phyloP scores from a whole-genome alignment of 1,140 invertebrate species.

The Trinorchestia longiramus region DNA sequence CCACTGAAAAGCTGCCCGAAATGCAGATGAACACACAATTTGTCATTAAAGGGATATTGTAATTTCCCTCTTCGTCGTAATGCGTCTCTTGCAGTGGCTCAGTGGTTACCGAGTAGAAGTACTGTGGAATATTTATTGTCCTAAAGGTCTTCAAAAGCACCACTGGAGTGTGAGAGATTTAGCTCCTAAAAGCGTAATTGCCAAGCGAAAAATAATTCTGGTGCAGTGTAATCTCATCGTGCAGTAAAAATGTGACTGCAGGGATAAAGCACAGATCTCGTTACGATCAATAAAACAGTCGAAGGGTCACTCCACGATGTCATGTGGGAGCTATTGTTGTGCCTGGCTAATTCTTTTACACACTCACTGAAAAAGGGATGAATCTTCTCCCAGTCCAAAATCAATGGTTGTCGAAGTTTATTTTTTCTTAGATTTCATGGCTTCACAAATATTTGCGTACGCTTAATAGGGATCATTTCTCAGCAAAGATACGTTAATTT shows the following conservation, averaged over 20 bases:
- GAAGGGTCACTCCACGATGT: conserved; percentile 13
- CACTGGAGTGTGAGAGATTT: neutral
- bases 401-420: no score
- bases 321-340: neutral
- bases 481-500: no score
- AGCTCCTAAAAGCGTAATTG: conserved; percentile 3
- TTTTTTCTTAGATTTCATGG: no score
- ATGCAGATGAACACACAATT: neutral
- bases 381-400: neutral
- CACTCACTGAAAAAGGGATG: neutral
- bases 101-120: neutral
- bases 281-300: neutral
- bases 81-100: neutral
- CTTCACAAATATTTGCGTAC: no score
- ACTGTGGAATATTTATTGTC: neutral
- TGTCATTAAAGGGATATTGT: neutral
- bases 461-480: no score
- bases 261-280: conserved; percentile 15
- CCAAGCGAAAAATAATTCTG: neutral
- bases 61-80: neutral
- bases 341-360: neutral
- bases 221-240: neutral
- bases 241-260: conserved; percentile 25
- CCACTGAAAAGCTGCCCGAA: no score
- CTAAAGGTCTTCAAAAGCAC: neutral